Conservation (phyloP, 1,140 invertebrate species). For the Penaeus chinensis region DNA sequence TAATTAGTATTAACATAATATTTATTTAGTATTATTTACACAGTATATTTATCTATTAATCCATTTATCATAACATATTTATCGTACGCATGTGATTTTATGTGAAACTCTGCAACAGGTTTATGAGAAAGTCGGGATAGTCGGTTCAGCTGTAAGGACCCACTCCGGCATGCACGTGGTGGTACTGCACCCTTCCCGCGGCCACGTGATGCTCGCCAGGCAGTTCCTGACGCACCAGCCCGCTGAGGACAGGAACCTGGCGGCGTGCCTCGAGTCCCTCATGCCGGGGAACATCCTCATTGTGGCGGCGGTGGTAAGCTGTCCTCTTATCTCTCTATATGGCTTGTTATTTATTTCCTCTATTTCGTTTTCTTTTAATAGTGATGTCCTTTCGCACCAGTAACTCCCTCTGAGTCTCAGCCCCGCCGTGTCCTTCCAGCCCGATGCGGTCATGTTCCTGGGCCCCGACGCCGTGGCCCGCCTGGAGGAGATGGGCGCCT, state of each 20-base stretch:
- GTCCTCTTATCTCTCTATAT: too few relatives aligned
- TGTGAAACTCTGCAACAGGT: neutral
- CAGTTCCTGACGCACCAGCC: conserved; percentile 51
- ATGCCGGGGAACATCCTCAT: conserved; percentile 37
- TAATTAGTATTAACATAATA: too few relatives aligned
- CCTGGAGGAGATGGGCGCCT: conserved; percentile 38
- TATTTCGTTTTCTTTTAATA: too few relatives aligned
- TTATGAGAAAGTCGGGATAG: conserved; percentile 19
- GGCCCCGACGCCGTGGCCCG: conserved; percentile 10
- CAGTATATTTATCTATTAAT: too few relatives aligned
- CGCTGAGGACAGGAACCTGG: conserved; percentile 41
- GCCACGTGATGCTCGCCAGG: conserved; percentile 29
- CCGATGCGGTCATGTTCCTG: conserved; percentile 40
- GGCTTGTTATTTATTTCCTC: too few relatives aligned
- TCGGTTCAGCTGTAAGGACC: neutral
- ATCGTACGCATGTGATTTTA: too few relatives aligned
- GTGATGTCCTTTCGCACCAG: too few relatives aligned
- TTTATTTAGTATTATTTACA: too few relatives aligned
- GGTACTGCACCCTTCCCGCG: conserved; percentile 10
- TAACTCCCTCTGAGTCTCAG: too few relatives aligned
- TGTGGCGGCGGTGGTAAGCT: conserved; percentile 42
- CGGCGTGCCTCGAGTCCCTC: conserved; percentile 15
- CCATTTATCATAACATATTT: too few relatives aligned
- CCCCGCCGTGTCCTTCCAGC: conserved; percentile 4
- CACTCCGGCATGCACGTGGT: conserved; percentile 46